Conservation (phyloP, 2,888 invertebrate species). For the Nasonovia ribisnigri region DNA sequence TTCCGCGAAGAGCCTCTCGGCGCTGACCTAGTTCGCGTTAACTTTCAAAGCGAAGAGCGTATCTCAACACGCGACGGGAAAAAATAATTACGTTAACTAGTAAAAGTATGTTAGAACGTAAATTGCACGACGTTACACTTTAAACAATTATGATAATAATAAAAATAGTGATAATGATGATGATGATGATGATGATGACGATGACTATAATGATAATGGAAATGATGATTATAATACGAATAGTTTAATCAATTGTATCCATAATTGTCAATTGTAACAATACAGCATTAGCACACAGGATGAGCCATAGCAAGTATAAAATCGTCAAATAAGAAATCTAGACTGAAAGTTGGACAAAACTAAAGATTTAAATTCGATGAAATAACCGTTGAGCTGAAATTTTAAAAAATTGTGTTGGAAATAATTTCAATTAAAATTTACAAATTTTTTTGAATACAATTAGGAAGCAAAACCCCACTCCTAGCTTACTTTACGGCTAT, state of each 20-base stretch:
- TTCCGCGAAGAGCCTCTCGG: slow-evolving; percentile 43
- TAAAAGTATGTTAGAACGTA: slow-evolving; percentile 48
- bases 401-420: background rate
- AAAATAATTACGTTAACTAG: slow-evolving; percentile 33
- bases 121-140: slow-evolving; percentile 39
- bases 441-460: background rate
- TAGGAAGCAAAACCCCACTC: background rate
- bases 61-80: background rate
- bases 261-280: background rate
- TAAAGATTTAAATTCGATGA: background rate
- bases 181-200: background rate
- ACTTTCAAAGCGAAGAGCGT: slow-evolving; percentile 48
- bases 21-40: slow-evolving; percentile 45
- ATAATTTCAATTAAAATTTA: background rate
- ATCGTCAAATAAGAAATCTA: background rate
- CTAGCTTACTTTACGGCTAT: too few species aligned
- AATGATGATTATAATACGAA: background rate
- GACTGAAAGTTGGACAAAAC: background rate
- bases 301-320: background rate
- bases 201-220: background rate
- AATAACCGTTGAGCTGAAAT: background rate
- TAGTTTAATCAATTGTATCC: slow-evolving; percentile 1
- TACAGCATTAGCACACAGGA: background rate
- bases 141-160: slow-evolving; percentile 39
- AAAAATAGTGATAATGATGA: background rate